Evolutionary conservation across 2,113 vertebrate genomes (phyloP), one percentile per base, ranked within the genome.

Genomic region (Lasiurus borealis): DNA sequence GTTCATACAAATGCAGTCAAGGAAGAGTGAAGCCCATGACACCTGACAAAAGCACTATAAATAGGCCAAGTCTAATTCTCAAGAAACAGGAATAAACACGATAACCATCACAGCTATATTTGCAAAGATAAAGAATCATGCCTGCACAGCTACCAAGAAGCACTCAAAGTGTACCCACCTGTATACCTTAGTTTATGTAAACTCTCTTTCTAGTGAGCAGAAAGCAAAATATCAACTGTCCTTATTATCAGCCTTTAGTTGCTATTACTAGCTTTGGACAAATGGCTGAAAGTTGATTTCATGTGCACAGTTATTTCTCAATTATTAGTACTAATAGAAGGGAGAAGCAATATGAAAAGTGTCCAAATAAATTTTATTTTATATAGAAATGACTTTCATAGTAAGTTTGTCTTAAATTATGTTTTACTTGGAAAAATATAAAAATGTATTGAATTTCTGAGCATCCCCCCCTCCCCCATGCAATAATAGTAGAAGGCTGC

Each of bases 361-460:
- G 6, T 29, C 40, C 40, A 88, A 44, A 44, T 10, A 12, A 21
- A 21, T 93, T 73, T 71, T 73, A 91, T 87, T 89, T 96, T 83
- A 25, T 69, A 95, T n/a, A 52, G 27, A 64, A 59, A 34, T 71
- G 44, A 29, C 29, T 80, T 14, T 25, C 75, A 44, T 40, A 52
- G 64, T 23, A 84, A 44, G 57, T 91, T 73, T 83, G 59, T 57
- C 78, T 94, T 80, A 81, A 90, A 52, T 81, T 82, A 62, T n/a
- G 25, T 81, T 88, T 76, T 84, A 64, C 85, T 92, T 86, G 59
- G 36, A 66, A 90, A 96, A 95, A 90, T 84, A 89, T 36, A 18
- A 62, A 88, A 94, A 88, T 64, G n/a, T 50, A 62, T 36, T 95
- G 73, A 85, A 80, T 91, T 85, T 97, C 82, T 54, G 46, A 91